Percentiles rank a stretch among this genome's conserved stretches.
Conservation (phyloP, 2,888 invertebrate genomes). For the Apodemia duryi region DNA sequence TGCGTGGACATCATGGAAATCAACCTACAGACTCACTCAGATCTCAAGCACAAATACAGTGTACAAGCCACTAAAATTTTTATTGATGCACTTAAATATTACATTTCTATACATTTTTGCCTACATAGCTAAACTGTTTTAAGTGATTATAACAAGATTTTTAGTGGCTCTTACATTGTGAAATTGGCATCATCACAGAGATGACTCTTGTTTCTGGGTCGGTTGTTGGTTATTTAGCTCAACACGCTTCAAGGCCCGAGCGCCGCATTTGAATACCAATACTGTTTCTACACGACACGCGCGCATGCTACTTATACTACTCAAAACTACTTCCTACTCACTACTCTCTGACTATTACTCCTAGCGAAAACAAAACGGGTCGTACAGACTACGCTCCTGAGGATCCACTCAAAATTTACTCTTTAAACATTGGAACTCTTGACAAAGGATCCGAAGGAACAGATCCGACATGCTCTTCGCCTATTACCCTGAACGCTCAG, state of each 20-base stretch:
- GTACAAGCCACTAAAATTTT: slow-evolving; percentile 24
- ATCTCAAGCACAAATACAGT: slow-evolving; percentile 24
- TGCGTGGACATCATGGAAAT: slow-evolving; percentile 50
- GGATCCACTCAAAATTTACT: slow-evolving; percentile 58
- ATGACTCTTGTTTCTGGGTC: slow-evolving; percentile 23
- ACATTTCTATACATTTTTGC: neutral
- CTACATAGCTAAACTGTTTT: neutral
- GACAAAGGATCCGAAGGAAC: slow-evolving; percentile 59
- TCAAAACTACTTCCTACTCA: slow-evolving; percentile 76
- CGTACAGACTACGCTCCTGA: slow-evolving; percentile 59
- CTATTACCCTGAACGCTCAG: slow-evolving; percentile 68
- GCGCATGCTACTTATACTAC: slow-evolving; percentile 73
- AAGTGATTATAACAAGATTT: neutral
- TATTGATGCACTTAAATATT: neutral
- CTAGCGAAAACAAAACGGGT: slow-evolving; percentile 70
- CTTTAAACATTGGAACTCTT: slow-evolving; percentile 43
- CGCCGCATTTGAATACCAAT: slow-evolving; percentile 87
- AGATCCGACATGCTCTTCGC: slow-evolving; percentile 61
- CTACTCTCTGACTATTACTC: slow-evolving; percentile 71
- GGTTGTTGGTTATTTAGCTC: slow-evolving; percentile 41
- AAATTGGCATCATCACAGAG: slow-evolving; percentile 1
- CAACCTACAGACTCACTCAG: slow-evolving; percentile 28
- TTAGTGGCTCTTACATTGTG: slow-evolving; percentile 8
- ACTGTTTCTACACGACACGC: slow-evolving; percentile 77
- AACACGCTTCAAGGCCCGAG: slow-evolving; percentile 72